Evolutionary conservation across 2,888 invertebrate species (phyloP).

Genomic region (Calameuta filiformis): DNA sequence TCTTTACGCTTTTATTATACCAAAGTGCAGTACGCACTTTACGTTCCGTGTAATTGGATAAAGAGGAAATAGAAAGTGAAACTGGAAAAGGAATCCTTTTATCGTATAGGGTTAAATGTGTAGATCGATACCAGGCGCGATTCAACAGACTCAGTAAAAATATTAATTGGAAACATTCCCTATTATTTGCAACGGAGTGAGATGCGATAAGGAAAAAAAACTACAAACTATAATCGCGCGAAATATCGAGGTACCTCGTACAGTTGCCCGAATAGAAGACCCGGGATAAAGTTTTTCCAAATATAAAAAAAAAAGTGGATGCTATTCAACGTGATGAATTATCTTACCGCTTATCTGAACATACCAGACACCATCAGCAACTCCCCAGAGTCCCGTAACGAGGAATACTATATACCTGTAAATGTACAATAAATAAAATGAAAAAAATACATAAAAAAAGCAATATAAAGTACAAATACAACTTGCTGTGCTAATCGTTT

Average conservation of each 20-base stretch:
- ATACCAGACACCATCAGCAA: conserved; percentile 75
- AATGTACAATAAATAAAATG: background rate
- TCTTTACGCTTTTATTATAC: background rate
- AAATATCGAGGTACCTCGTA: background rate
- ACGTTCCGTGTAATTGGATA: background rate
- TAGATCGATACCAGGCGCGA: background rate
- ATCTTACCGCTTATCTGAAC: conserved; percentile 74
- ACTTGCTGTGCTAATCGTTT: background rate
- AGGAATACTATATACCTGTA: conserved; percentile 67
- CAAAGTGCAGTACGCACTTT: background rate
- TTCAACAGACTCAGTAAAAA: background rate
- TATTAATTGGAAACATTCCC: background rate
- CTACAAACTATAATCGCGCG: background rate
- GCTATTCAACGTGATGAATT: background rate
- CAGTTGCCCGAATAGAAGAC: background rate
- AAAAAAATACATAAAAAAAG: background rate
- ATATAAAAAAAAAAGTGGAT: background rate
- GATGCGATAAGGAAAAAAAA: background rate
- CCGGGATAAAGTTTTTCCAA: background rate
- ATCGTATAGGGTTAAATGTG: background rate
- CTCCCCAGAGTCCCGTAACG: conserved; percentile 74
- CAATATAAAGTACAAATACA: background rate
- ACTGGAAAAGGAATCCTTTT: background rate
- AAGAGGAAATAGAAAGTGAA: background rate
- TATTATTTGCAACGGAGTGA: background rate